Evolutionary conservation across 2,888 invertebrate genomes (phyloP).

Genomic region (Lasius platythorax): DNA sequence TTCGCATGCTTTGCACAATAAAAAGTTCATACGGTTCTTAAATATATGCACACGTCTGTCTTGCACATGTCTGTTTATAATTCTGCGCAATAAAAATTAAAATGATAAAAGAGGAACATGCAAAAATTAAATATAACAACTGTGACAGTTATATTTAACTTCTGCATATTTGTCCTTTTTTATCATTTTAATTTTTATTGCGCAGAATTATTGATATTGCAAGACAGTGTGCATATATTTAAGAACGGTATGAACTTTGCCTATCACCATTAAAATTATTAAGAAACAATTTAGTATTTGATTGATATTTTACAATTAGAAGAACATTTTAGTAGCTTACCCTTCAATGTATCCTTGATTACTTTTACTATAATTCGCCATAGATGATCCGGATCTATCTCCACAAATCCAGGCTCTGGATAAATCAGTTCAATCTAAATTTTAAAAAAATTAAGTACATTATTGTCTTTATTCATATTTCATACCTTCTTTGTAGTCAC

Average conservation of each 20-base stretch:
- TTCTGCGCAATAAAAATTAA: too few species aligned
- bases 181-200: neutral
- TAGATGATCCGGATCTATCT: slow-evolving; percentile 95
- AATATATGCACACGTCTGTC: too few species aligned
- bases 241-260: neutral
- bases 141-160: neutral
- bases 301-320: neutral
- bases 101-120: too few species aligned
- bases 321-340: slow-evolving; percentile 85
- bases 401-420: slow-evolving; percentile 93
- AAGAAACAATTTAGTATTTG: neutral
- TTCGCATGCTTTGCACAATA: neutral
- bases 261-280: neutral
- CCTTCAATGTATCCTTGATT: slow-evolving; percentile 90
- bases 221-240: neutral
- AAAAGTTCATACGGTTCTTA: too few species aligned
- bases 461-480: slow-evolving; percentile 1
- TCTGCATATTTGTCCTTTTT: neutral
- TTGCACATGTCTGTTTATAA: too few species aligned
- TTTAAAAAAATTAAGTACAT: neutral
- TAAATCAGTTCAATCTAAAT: slow-evolving; percentile 92
- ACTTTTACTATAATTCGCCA: slow-evolving; percentile 91
- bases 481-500: neutral
- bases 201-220: neutral
- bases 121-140: neutral